Evolutionary conservation across 2,888 invertebrate species (phyloP).

Genomic region (Microchrysa polita): DNA sequence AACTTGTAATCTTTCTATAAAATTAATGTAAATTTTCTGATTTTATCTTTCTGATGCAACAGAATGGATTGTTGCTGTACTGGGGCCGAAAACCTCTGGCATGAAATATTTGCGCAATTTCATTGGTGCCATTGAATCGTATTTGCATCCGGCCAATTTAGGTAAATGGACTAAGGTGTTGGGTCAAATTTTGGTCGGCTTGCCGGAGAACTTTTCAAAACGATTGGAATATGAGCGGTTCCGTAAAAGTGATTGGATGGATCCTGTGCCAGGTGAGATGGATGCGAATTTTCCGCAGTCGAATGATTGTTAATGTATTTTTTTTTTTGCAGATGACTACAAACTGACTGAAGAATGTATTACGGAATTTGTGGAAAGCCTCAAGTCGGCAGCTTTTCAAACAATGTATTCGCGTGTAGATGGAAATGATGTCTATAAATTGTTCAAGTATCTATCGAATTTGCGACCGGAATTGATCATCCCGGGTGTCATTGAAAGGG

Average conservation of each 20-base stretch:
- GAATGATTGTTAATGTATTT: constrained; percentile 65
- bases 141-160: constrained; percentile 87
- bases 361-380: constrained; percentile 79
- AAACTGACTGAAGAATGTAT: constrained; percentile 83
- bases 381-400: constrained; percentile 78
- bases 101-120: constrained; percentile 81
- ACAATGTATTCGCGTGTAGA: constrained; percentile 82
- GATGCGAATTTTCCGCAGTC: not conserved
- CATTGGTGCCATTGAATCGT: constrained; percentile 84
- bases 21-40: constrained; percentile 7
- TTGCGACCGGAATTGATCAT: constrained; percentile 84
- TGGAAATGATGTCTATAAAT: constrained; percentile 70
- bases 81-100: constrained; percentile 75
- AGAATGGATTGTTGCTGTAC: constrained; percentile 69
- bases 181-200: constrained; percentile 73
- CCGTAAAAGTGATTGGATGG: constrained; percentile 63
- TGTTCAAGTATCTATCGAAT: constrained; percentile 79
- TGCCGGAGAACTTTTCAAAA: constrained; percentile 73
- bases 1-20: not conserved
- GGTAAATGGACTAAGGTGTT: constrained; percentile 82
- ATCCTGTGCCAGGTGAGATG: constrained; percentile 52
- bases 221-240: constrained; percentile 65
- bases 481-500: constrained; percentile 82
- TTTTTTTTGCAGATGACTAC: constrained; percentile 64
- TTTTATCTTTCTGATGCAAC: constrained; percentile 2